Base-by-base conservation (phyloP, 2,113 vertebrate genomes). In the Larimichthys polyactis region DNA sequence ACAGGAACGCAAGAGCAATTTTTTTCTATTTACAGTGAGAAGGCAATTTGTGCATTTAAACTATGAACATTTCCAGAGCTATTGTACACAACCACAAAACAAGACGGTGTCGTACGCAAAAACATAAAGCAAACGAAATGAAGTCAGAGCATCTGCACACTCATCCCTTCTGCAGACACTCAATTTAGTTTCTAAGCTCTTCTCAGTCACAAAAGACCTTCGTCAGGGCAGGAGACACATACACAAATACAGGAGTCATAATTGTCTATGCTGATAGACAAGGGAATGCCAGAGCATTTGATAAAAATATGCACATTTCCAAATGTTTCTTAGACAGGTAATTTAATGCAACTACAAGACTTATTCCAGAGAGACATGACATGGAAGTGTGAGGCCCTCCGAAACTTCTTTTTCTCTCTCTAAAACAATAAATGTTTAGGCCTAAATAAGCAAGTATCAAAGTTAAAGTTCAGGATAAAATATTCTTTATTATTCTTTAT, bases 1-100 rank as follows among this genome's bases (percentile, higher is more conserved):
- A 72, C 22, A 44, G 0, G 43, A 72, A 70, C 36, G 27, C 22
- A 66, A 57, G 36, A 66, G 58, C 7, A 9, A 60, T 58, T 65
- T 16, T 57, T n/a, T 57, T n/a, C 64, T 40, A 17, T 71, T 82
- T 63, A 64, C 19, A 27, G 57, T 48, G 51, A 67, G 46, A 55
- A 76, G 44, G 62, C 77, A 65, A 58, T 78, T n/a, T 52, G 48
- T 4, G 55, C n/a, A 7, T 20, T 19, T 69, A 22, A 73, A 78
- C n/a, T 24, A 10, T 69, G 32, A 46, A 74, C 12, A 24, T 29
- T 58, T 59, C 62, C 63, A 15, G 0, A 58, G 29, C 36, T 52
- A 29, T 68, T 67, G 71, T 70, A 27, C 24, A 3, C 19, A 0
- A 1, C 7, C 19, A 22, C 36, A 43, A 63, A 55, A 40, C 36